Base-by-base conservation (phyloP, 2,888 invertebrate genomes). In the Lochmaea capreae region DNA sequence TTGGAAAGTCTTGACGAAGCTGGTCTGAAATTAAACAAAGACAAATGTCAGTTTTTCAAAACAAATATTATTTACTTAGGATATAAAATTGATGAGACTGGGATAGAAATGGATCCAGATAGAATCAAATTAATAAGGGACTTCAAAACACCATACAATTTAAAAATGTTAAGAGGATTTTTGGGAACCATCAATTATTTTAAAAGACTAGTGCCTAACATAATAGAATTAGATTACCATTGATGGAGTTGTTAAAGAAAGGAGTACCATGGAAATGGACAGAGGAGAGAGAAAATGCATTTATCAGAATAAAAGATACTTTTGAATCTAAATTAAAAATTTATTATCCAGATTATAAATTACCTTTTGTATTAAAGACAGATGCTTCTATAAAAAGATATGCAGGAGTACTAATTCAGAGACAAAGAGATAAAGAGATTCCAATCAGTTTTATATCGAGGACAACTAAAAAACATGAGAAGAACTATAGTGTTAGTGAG, bases 21-120 rank as follows among this genome's bases (percentile, higher is more conserved):
- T 8, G 80, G 81, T n/a, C 59, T 85, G 2, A 83, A 82, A 3
- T 52, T 85, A 3, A 85, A 85, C 68, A 59, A 83, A 1, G 70
- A 76, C 0, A 85, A 84, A 69, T 84, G 83, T 72, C 26, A 59
- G 6, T 84, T 85, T 68, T 76, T 82, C 6, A 11, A 71, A 42
- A 73, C 68, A 5, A 58, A 71, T 22, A 76, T 85, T 5, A 78
- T 82, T 12, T 85, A 81, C 67, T 73, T 84, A 3, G 84, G 84
- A 77, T 84, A 59, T 11, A 61, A 14, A 43, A 49, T 75, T 9
- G 79, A 78, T 22, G 70, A 59, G 10, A 33, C 74, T 0, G 82
- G 83, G 1, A 65, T 85, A 0, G 54, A 75, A 16, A 83, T 83
- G 2, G 81, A 82, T 39, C 59, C 67, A 2, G 65, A 66, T 8